Evolutionary conservation across 2,113 vertebrate genomes (phyloP).

Genomic region (Aplodontia rufa): DNA sequence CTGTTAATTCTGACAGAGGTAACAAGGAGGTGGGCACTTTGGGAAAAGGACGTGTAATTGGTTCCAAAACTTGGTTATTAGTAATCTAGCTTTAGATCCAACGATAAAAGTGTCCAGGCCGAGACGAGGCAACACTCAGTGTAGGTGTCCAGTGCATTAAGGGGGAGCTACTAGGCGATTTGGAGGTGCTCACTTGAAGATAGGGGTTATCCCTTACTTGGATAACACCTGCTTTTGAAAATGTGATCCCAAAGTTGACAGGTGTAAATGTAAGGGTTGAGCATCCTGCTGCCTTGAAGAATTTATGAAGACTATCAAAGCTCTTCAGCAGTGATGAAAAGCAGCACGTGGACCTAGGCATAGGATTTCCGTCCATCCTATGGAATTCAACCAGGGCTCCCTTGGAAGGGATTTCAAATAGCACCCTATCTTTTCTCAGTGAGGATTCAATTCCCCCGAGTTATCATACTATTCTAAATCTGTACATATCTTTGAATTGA

Average conservation of each 20-base stretch:
- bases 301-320: neutral
- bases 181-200: neutral
- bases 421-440: neutral
- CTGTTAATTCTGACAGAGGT: neutral
- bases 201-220: neutral
- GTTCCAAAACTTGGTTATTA: neutral
- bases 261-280: neutral
- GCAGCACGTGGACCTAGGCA: neutral
- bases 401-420: neutral
- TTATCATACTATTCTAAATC: neutral
- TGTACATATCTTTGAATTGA: neutral
- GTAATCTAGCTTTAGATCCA: neutral
- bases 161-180: neutral
- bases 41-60: neutral
- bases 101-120: neutral
- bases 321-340: constrained; percentile 2
- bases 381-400: neutral
- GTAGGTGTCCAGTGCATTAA: neutral
- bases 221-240: neutral
- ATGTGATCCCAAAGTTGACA: neutral
- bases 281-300: neutral
- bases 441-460: neutral
- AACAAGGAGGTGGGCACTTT: neutral
- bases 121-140: neutral
- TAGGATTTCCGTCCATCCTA: neutral